Conservation (phyloP, 2,888 invertebrate genomes). For the Bhutanitis thaidina region DNA sequence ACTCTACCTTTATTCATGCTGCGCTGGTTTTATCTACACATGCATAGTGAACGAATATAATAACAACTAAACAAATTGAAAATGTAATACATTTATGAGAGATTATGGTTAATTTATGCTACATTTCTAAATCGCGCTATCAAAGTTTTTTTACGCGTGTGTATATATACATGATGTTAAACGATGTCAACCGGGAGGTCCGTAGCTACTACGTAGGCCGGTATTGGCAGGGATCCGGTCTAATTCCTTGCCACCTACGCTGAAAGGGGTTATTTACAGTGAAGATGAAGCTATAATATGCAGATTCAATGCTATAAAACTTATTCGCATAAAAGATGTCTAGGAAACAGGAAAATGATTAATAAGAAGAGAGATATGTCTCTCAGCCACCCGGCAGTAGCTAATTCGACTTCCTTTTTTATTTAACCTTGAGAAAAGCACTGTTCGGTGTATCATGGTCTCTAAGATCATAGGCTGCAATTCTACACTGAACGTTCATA, state of each 20-base stretch:
- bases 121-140: slow-evolving; percentile 62
- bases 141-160: slow-evolving; percentile 34
- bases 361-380: slow-evolving; percentile 65
- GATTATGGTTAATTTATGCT: too few species aligned
- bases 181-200: slow-evolving; percentile 44
- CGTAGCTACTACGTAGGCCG: slow-evolving; percentile 73
- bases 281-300: too few species aligned
- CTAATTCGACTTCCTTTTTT: slow-evolving; percentile 70
- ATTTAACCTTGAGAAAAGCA: not conserved
- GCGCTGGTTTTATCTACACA: too few species aligned
- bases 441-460: too few species aligned
- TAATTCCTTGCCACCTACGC: slow-evolving; percentile 66
- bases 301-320: too few species aligned
- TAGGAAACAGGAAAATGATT: slow-evolving; percentile 47
- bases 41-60: too few species aligned
- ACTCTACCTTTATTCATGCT: too few species aligned
- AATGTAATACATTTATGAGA: too few species aligned
- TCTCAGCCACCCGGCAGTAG: slow-evolving; percentile 74
- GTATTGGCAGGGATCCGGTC: slow-evolving; percentile 68
- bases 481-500: too few species aligned
- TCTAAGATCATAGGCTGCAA: too few species aligned
- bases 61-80: too few species aligned
- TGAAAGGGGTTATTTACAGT: slow-evolving; percentile 45
- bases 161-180: slow-evolving; percentile 28
- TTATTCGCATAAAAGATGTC: too few species aligned